Base-by-base conservation (phyloP, 1,140 invertebrate genomes). In the Chironomus striatipennis region DNA sequence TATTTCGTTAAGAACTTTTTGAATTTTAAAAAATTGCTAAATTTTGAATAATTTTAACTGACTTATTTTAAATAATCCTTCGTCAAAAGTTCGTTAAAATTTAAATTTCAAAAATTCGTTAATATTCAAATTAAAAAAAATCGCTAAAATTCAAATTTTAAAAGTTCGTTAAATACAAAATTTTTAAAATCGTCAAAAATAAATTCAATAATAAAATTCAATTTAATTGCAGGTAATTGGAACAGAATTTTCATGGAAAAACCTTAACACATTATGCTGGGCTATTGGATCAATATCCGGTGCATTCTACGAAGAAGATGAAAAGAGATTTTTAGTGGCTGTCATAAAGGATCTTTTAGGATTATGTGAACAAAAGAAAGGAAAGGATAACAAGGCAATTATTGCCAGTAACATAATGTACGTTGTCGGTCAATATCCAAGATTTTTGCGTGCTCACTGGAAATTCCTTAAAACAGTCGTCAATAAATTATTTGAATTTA, bases 341-440 rank as follows among this genome's bases (percentile, higher is more conserved):
- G 98, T 99, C 43, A 99, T 99, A 76, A 98, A 99, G 84, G 98
- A 99, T 84, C 86, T 99, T 73, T 87, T 99, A 43, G 97, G 97
- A 2, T 84, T 99, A 10, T 99, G 98, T 85, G 98, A 99, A 83
- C 97, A 99, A 81, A 99, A 99, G 82, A 93, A 98, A 78, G 98
- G 98, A 9, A 99, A 99, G 86, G 98, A 99, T 84, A 99, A 99
- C 83, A 99, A 99, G 85, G 98, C 98, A 73, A 99, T 99, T 74
- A 98, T 99, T 80, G 98, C 98, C 7, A 98, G 97, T 76, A 99
- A 99, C 83, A 99, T 99, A 77, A 99, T 99, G 98, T 99, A 99
- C 84, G 98, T 99, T 76, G 98, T 99, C 43, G 98, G 98, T 24
- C 98, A 99, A 82, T 99, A 99, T 86, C 98, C 98, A 73, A 87